phyloP scores from a whole-genome alignment of 2,113 vertebrate genomes.

The Erythrocercus mccallii region DNA sequence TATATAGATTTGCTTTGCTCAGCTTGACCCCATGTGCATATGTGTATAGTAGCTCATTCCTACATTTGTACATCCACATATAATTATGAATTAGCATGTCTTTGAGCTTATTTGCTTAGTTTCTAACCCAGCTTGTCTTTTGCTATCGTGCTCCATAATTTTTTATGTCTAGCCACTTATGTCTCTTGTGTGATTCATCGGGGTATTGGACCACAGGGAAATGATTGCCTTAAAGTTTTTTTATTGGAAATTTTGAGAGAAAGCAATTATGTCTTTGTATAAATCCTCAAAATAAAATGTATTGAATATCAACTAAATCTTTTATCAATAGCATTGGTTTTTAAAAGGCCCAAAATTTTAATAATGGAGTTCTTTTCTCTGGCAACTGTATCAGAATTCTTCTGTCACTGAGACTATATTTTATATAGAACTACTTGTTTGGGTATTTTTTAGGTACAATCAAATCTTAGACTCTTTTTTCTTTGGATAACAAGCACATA shows the following conservation, averaged over 20 bases:
- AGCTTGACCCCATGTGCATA: neutral
- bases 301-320: neutral
- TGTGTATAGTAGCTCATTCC: neutral
- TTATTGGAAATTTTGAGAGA: neutral
- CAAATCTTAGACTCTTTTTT: neutral
- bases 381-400: neutral
- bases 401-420: neutral
- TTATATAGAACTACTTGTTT: neutral
- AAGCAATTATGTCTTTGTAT: neutral
- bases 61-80: neutral
- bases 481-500: neutral
- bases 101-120: neutral
- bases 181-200: neutral
- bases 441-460: neutral
- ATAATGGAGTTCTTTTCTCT: neutral
- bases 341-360: neutral
- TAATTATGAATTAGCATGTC: neutral
- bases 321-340: neutral
- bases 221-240: neutral
- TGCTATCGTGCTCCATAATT: fast-evolving
- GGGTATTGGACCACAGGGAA: neutral
- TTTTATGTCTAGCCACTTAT: neutral
- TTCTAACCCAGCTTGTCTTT: neutral
- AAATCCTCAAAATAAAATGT: neutral
- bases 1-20: neutral